A percentile compares a stretch with the other conserved stretches of the same genome.
These are phyloP conservation scores for Cinara cedri DNA, from an alignment of 2,888 invertebrate genomes.

Conservation along the genomic window DNA sequence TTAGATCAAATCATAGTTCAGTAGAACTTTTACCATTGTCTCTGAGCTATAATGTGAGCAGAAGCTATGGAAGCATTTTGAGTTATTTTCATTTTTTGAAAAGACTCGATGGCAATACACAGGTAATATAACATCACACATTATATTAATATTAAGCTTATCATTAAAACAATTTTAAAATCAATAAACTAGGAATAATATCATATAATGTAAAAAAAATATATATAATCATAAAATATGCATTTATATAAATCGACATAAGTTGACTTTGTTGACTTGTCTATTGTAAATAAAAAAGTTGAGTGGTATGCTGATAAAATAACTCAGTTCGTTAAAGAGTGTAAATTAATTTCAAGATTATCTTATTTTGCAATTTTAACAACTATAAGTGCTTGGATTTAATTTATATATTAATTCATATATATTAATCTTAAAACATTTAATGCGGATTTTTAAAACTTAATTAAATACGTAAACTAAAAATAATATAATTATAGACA, in stretches of 20 bases:
- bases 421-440: slow-evolving; percentile 15
- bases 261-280: slow-evolving; percentile 36
- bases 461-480: not conserved
- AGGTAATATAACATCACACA: slow-evolving; percentile 37
- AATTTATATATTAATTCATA: not conserved
- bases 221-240: not conserved
- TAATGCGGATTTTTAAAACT: not conserved
- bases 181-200: not conserved
- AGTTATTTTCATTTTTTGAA: slow-evolving; percentile 57
- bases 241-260: not conserved
- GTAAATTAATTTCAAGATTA: slow-evolving; percentile 37
- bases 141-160: slow-evolving; percentile 11
- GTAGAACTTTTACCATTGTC: slow-evolving; percentile 50
- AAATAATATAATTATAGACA: not conserved
- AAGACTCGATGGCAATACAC: slow-evolving; percentile 46
- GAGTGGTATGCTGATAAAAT: slow-evolving; percentile 43
- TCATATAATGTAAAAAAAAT: not conserved
- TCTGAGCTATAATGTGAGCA: slow-evolving; percentile 51
- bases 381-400: slow-evolving; percentile 27
- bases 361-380: slow-evolving; percentile 41
- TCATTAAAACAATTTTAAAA: not conserved
- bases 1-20: slow-evolving; percentile 55
- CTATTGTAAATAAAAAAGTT: slow-evolving; percentile 34
- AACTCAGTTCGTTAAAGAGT: slow-evolving; percentile 28
- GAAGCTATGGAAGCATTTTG: slow-evolving; percentile 57